Base-by-base conservation (phyloP, 2,797 vertebrate genomes). In the Chelmon rostratus region DNA sequence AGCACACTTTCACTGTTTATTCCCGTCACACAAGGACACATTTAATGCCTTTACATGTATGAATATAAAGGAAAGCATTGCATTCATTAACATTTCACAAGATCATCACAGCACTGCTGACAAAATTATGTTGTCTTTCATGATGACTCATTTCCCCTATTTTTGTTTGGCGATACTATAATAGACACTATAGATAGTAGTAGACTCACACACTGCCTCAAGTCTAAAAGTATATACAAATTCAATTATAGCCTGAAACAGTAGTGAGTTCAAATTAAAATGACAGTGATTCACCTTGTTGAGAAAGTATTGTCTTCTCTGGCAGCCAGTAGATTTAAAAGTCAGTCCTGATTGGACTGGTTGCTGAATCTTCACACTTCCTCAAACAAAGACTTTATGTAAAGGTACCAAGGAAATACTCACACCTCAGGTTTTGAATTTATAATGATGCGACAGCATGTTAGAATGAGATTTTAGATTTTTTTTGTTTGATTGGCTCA, bases 31-130 rank as follows among this genome's bases (percentile, higher is more conserved):
- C 71, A 84, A 79, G 75, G 76, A 73, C 69, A 67, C 44, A 10
- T 79, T 79, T 71, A 78, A 75, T 65, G 62, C 66, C 83, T 84
- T 61, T 46, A 65, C 59, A 69, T 79, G 63, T 35, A 57, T 15
- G 54, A 58, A 15, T 21, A 49, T 49, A 50, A 82, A 35, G 21
- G 23, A 37, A 86, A 69, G 73, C 18, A 40, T 44, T 18, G 38
- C 61, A 61, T 68, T 82, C 5, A 85, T 73, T 64, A 62, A 66
- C 37, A 78, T 79, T 83, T 73, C 68, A 58, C 31, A 50, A 21
- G 57, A 25, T 74, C 4, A 2, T 42, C 38, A 54, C 5, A 38
- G 56, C 58, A 76, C 19, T 69, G 11, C 40, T n/a, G 31, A 18
- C 3, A 47, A 57, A 65, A 50, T 56, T 1, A 58, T 42, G 8